Evolutionary conservation across 1,140 invertebrate genomes (phyloP).

Genomic region (Apis cerana): DNA sequence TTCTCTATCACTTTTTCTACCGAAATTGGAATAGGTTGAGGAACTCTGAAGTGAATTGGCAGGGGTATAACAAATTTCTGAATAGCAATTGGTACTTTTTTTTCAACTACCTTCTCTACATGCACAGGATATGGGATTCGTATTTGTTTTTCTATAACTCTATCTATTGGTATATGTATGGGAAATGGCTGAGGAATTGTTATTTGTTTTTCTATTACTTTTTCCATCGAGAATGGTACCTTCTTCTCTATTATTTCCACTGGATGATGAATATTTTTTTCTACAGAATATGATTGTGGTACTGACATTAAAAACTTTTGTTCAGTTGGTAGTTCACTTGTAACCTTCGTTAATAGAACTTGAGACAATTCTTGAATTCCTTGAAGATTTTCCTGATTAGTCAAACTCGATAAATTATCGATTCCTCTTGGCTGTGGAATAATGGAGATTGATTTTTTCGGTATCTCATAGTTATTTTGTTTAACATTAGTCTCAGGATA

Average conservation of each 20-base stretch:
- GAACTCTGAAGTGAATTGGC: constrained; percentile 71
- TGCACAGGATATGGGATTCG: constrained; percentile 80
- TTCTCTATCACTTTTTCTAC: constrained; percentile 83
- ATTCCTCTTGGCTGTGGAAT: neutral
- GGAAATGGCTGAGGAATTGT: constrained; percentile 65
- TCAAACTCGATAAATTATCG: neutral
- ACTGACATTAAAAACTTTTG: constrained; percentile 39
- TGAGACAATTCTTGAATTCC: constrained; percentile 15
- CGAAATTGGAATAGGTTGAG: constrained; percentile 62
- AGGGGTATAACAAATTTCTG: constrained; percentile 76
- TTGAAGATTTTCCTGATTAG: neutral
- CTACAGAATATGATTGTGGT: constrained; percentile 47
- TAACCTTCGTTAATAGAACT: constrained; percentile 19
- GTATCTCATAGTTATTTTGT: neutral
- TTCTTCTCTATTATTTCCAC: constrained; percentile 80
- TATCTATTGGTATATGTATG: constrained; percentile 59
- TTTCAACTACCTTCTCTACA: constrained; percentile 81
- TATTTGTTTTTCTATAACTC: constrained; percentile 81
- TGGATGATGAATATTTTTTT: constrained; percentile 70
- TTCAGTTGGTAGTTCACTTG: constrained; percentile 3
- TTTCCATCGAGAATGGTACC: constrained; percentile 65
- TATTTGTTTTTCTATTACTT: constrained; percentile 68
- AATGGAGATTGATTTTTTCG: neutral
- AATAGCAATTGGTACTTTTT: constrained; percentile 67
- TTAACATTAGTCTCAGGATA: neutral